These are phyloP conservation scores for Drosophila macrospina DNA, from an alignment of 2,888 invertebrate genomes.

Conservation along the genomic window DNA sequence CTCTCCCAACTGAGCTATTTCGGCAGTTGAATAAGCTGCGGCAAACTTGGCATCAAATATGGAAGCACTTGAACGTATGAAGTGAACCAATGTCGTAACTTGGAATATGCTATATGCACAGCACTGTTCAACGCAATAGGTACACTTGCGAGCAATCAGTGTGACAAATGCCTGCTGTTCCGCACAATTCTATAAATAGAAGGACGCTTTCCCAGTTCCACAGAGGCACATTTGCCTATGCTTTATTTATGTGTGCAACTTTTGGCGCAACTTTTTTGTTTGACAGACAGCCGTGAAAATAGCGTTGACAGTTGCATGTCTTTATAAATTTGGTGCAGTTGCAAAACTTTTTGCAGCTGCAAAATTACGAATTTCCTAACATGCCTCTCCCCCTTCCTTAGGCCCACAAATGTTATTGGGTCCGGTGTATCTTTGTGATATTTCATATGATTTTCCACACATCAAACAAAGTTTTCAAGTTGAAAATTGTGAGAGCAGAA, in stretches of 20 bases:
- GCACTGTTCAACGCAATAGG: background rate
- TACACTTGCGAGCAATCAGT: background rate
- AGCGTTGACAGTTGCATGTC: constrained; percentile 63
- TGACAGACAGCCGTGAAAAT: constrained; percentile 57
- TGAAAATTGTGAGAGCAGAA: constrained; percentile 11
- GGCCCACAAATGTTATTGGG: constrained; percentile 15
- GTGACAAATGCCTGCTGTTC: background rate
- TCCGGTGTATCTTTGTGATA: constrained; percentile 2
- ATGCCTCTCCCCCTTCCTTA: constrained; percentile 33
- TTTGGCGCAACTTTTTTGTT: constrained; percentile 36
- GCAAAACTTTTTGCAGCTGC: constrained; percentile 55
- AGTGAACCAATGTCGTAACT: background rate
- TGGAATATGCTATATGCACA: constrained; percentile 4
- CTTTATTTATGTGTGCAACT: constrained; percentile 17
- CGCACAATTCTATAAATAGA: constrained; percentile 37
- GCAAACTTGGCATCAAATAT: background rate
- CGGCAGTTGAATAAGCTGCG: constrained; percentile 84
- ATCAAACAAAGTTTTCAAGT: constrained; percentile 44
- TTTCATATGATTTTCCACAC: constrained; percentile 19
- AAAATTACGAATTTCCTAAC: constrained; percentile 21
- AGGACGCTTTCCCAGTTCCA: constrained; percentile 13
- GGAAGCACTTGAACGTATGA: background rate
- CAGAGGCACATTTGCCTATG: constrained; percentile 13
- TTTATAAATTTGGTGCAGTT: constrained; percentile 53
- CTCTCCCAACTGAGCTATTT: constrained; percentile 94